Base-by-base conservation (phyloP, 2,113 vertebrate species). In the Narcine bancroftii region DNA sequence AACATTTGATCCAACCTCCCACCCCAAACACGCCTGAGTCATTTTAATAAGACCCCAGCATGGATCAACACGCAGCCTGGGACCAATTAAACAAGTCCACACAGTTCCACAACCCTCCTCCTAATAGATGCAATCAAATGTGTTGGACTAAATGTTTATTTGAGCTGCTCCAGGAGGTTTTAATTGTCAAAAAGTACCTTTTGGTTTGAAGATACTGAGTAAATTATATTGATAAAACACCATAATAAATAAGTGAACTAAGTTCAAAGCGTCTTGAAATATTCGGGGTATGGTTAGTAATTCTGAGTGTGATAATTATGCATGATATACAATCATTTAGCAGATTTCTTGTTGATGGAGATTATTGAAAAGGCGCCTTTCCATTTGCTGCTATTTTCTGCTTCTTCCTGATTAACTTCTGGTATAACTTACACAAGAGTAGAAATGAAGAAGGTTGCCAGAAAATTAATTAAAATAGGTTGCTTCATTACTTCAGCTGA, bases 381-480 rank as follows among this genome's bases (percentile, higher is more conserved):
- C 1, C 26, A 66, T 33, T 69, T 69, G 87, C 87, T 91, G 63
- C 39, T 17, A 91, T 45, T 29, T 69, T 91, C 26, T 29, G 4
- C 47, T 69, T 91, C 60, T 89, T 89, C 63, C 89, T 45, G 89
- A 69, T 91, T 42, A 91, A 65, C 42, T 33, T 36, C 66, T 33
- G 89, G 42, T 91, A 47, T 69, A 45, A 66, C 53, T 85, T 56
- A 11, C 17, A n/a, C 50, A 87, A 21, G 53, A 63, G 33, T 60
- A 69, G 42, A 69, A 91, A 47, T 47, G 65, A 69, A 47, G 36
- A 91, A 56, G 7, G 85, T 56, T 89, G 85, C 60, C 56, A 26
- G 42, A 91, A 91, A 91, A 91, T 91, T 91, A 91, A 91, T 91
- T 91, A 91, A 39, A 91, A 69, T 65, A 71, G 89, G 89, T 45